These are phyloP conservation scores for Hypolimnas misippus DNA, from an alignment of 2,888 invertebrate genomes.

Conservation along the genomic window DNA sequence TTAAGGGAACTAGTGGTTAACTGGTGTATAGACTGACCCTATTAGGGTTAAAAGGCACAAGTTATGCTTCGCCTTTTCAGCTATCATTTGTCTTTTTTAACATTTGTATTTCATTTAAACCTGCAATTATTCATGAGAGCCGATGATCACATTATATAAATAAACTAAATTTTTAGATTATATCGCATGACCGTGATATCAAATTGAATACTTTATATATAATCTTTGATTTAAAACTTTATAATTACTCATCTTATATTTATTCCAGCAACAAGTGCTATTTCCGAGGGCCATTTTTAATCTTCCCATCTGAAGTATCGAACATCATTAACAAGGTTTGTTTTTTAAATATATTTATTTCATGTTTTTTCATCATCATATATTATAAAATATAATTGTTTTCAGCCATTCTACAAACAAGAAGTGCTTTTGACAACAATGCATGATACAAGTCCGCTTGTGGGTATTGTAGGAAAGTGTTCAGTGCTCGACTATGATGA, in stretches of 20 bases:
- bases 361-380: not conserved
- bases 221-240: not conserved
- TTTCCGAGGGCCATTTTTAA: constrained; percentile 97
- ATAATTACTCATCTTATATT: not conserved
- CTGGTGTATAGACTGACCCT: too few species aligned
- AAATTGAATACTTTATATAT: too few species aligned
- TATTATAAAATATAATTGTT: constrained; percentile 29
- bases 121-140: too few species aligned
- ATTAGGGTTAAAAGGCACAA: too few species aligned
- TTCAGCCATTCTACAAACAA: constrained; percentile 94
- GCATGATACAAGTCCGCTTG: constrained; percentile 95
- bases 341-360: not conserved
- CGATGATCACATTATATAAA: too few species aligned
- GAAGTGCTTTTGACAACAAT: constrained; percentile 96
- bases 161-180: too few species aligned
- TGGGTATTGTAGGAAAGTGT: constrained; percentile 96
- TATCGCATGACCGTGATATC: too few species aligned
- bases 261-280: constrained; percentile 92
- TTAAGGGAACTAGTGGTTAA: too few species aligned
- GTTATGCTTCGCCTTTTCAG: too few species aligned
- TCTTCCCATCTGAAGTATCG: constrained; percentile 94
- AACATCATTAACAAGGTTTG: constrained; percentile 87
- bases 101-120: too few species aligned
- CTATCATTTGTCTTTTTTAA: too few species aligned
- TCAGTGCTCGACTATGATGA: constrained; percentile 95